Base-by-base conservation (phyloP, 2,797 vertebrate genomes). In the Gymnothorax reevesii region DNA sequence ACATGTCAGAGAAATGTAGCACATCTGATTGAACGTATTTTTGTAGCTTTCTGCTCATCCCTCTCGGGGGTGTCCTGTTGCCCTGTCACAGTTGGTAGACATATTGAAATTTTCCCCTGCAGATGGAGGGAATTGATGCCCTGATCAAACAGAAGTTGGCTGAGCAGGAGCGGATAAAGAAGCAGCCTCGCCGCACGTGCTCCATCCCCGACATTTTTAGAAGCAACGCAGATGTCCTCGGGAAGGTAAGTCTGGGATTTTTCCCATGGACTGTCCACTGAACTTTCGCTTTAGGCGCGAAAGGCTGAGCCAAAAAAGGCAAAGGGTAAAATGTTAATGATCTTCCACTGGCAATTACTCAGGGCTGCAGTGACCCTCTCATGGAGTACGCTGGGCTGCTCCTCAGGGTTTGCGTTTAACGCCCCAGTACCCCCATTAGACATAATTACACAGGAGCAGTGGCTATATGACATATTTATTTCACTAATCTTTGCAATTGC, bases 171-270 rank as follows among this genome's bases (percentile, higher is more conserved):
- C 84, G 0, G 66, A 90, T 98, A 49, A 88, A 90, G 86, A 93
- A 88, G 7, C 87, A 88, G 82, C 94, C 94, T n/a, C 94, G 95
- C 87, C 95, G 97, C 93, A 91, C 89, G 42, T 99, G 94, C 90
- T 89, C 92, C 17, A 92, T 97, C 86, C 66, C 83, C 12, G 95
- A 97, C 91, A 93, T 92, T 83, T 95, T 95, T 75, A 96, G 88
- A 84, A 94, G 93, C 79, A 95, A 89, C 89, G 93, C 89, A 55
- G 96, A 97, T 89, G 93, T 99, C 92, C 93, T 99, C 89, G 98
- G 98, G 93, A 97, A 96, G 97, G 98, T 99, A 84, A 62, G 6
- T 13, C 57, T 27, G 1, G 57, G 66, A 62, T 1, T 57, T 66
- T 60, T 6, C 80, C 60, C 22, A 25, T 12, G 13, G 64, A 62